phyloP scores from a whole-genome alignment of 2,888 invertebrate species.

The Drosophila koepferae region DNA sequence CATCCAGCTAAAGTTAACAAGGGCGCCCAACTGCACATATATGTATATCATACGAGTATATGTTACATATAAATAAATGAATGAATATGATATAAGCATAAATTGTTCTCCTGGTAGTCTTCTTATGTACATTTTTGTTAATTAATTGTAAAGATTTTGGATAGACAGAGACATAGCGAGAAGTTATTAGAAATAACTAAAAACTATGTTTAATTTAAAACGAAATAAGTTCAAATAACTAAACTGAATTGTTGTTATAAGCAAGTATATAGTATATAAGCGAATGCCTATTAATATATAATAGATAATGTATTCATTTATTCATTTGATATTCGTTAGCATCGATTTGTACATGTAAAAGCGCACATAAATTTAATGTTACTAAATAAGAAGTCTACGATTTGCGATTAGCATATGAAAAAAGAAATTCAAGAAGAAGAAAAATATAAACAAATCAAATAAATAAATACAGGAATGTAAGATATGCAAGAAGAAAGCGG shows the following conservation, averaged over 20 bases:
- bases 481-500: constrained; percentile 30
- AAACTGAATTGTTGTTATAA: constrained; percentile 57
- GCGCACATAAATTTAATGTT: constrained; percentile 70
- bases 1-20: constrained; percentile 75
- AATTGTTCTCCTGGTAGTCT: constrained; percentile 41
- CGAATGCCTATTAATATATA: constrained; percentile 48
- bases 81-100: constrained; percentile 28
- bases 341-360: constrained; percentile 74
- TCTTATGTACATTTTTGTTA: constrained; percentile 65
- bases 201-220: constrained; percentile 53
- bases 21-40: constrained; percentile 27
- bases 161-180: constrained; percentile 35
- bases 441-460: neutral
- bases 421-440: constrained; percentile 5
- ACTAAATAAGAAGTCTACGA: constrained; percentile 55
- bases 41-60: constrained; percentile 3
- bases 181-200: constrained; percentile 80
- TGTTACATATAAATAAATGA: constrained; percentile 4
- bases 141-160: constrained; percentile 75
- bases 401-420: constrained; percentile 22
- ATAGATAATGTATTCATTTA: constrained; percentile 36
- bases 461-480: constrained; percentile 67
- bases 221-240: constrained; percentile 35
- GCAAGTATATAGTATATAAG: constrained; percentile 46
- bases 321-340: constrained; percentile 52